A percentile compares a stretch with the other conserved stretches of the same genome.
phyloP scores from a whole-genome alignment of 2,888 invertebrate species.

The Spatulosminthurus flaviceps region DNA sequence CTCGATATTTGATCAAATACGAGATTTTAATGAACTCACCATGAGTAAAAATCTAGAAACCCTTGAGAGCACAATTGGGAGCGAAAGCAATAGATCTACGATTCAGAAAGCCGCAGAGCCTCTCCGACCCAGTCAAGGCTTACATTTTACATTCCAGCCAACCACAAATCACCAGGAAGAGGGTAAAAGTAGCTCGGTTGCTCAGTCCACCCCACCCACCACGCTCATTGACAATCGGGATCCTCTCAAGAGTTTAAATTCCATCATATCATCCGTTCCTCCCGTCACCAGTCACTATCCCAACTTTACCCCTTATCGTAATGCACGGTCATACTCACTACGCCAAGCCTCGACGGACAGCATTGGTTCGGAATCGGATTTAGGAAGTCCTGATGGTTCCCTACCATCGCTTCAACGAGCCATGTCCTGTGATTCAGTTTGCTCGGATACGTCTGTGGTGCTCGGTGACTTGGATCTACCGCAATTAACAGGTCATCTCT shows the following conservation, averaged over 20 bases:
- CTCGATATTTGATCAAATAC: constrained; percentile 38
- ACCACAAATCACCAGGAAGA: neutral
- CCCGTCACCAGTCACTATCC: constrained; percentile 48
- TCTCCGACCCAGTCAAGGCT: neutral
- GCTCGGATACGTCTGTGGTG: constrained; percentile 79
- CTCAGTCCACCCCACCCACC: neutral
- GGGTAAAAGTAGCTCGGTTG: neutral
- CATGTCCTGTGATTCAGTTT: constrained; percentile 82
- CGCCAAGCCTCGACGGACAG: constrained; percentile 62
- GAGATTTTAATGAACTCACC: constrained; percentile 37
- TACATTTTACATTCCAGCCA: neutral
- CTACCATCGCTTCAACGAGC: constrained; percentile 72
- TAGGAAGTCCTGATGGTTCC: constrained; percentile 58
- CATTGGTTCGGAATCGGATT: constrained; percentile 60
- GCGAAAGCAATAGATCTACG: neutral
- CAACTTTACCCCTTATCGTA: constrained; percentile 51
- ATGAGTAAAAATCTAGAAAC: constrained; percentile 33
- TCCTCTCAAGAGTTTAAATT: constrained; percentile 20
- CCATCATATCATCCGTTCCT: constrained; percentile 38
- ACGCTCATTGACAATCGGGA: constrained; percentile 9
- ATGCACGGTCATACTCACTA: constrained; percentile 60
- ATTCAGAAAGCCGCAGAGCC: neutral
- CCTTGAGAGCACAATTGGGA: neutral
- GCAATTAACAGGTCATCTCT: constrained; percentile 78
- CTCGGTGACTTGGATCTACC: constrained; percentile 75